Evolutionary conservation across 2,113 vertebrate species (phyloP).

Genomic region (Recurvirostra avosetta): DNA sequence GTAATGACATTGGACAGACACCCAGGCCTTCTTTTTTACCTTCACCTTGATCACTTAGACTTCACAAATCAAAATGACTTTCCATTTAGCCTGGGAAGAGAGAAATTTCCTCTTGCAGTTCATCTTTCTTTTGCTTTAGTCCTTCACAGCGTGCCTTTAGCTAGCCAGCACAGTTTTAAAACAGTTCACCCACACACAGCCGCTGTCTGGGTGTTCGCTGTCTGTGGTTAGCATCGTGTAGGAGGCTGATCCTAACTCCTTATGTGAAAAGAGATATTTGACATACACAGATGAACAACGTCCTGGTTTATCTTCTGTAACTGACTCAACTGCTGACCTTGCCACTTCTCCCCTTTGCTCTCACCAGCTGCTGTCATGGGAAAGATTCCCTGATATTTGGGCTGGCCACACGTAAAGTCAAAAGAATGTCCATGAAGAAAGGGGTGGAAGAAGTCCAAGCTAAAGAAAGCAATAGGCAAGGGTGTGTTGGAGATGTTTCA

Average conservation of each 20-base stretch:
- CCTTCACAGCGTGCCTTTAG: not conserved
- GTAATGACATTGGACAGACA: not conserved
- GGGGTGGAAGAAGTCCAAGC: conserved; percentile 37
- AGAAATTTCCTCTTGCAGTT: not conserved
- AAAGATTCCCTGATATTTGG: conserved; percentile 73
- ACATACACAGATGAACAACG: conserved; percentile 53
- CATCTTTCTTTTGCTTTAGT: not conserved
- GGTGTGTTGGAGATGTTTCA: not conserved
- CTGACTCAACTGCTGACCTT: conserved; percentile 70
- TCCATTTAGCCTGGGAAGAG: not conserved
- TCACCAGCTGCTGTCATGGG: conserved; percentile 77
- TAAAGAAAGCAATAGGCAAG: not conserved
- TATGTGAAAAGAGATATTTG: conserved; percentile 21
- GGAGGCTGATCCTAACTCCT: conserved; percentile 57
- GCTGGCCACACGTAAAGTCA: conserved; percentile 68
- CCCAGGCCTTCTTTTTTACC: not conserved
- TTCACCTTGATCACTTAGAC: not conserved
- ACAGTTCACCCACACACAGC: conserved; percentile 33
- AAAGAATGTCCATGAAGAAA: conserved; percentile 69
- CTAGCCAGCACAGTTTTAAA: conserved; percentile 20
- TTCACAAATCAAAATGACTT: not conserved
- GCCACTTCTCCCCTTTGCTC: conserved; percentile 66
- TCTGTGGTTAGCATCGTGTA: conserved; percentile 18
- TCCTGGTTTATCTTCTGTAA: conserved; percentile 56
- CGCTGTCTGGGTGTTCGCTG: not conserved